Percentiles rank a stretch among this genome's conserved stretches.
These are phyloP conservation scores for Procambarus virginalis DNA, from an alignment of 1,140 invertebrate genomes.

Conservation along the genomic window DNA sequence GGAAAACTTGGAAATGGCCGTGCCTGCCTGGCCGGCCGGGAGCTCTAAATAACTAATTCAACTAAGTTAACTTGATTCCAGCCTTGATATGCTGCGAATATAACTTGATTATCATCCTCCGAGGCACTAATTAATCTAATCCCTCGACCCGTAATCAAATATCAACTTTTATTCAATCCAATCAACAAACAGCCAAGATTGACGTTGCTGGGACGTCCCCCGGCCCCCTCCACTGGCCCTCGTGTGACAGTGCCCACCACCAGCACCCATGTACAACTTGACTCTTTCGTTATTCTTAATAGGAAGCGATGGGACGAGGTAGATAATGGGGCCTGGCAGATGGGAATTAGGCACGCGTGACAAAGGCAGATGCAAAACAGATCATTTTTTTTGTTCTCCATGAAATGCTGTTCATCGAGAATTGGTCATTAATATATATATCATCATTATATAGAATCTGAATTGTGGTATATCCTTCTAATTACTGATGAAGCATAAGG, in stretches of 20 bases:
- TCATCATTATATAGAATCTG: no score
- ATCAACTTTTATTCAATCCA: slow-evolving; percentile 25
- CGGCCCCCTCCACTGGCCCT: background rate
- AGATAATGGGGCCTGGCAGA: no score
- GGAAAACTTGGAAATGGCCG: background rate
- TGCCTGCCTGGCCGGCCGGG: background rate
- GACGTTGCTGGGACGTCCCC: background rate
- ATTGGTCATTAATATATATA: no score
- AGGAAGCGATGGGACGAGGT: background rate
- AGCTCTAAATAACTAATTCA: slow-evolving; percentile 28
- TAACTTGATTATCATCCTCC: slow-evolving; percentile 33
- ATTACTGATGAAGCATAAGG: no score
- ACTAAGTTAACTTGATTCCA: slow-evolving; percentile 35
- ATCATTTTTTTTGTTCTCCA: no score
- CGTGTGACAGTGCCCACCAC: no score
- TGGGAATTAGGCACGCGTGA: no score
- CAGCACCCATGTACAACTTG: background rate
- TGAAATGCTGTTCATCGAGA: no score
- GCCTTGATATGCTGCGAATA: slow-evolving; percentile 43
- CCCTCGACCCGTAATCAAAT: slow-evolving; percentile 31
- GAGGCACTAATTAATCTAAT: slow-evolving; percentile 47
- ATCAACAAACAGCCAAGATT: slow-evolving; percentile 12
- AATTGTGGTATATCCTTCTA: no score
- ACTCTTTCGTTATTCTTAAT: background rate
- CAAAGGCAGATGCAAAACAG: no score